Conservation (phyloP, 2,888 invertebrate species). For the Pemphredon lugubris region DNA sequence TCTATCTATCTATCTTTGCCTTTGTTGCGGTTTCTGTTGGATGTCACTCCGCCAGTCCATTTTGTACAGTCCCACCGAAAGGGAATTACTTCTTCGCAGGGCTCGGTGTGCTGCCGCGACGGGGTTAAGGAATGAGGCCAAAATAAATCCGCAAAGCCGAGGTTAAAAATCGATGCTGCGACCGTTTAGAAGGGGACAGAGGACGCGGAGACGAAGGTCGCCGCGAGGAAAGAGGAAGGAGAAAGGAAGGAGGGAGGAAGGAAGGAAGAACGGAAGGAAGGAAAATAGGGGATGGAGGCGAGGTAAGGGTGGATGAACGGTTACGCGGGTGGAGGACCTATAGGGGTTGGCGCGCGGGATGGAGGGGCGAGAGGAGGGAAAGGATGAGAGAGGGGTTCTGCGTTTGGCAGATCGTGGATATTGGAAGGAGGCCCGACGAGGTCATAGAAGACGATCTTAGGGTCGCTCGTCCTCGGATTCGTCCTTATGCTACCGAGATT, state of each 20-base stretch:
- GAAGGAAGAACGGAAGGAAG: conserved; percentile 21
- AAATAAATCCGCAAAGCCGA: conserved; percentile 64
- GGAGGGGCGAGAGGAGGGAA: conserved; percentile 13
- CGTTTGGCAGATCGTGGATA: conserved; percentile 77
- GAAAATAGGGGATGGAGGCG: conserved; percentile 34
- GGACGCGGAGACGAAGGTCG: conserved; percentile 15
- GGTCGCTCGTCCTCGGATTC: conserved; percentile 45
- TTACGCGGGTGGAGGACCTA: conserved; percentile 22
- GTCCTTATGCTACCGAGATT: conserved; percentile 44
- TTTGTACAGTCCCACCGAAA: conserved; percentile 29
- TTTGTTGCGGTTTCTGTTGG: conserved; percentile 14
- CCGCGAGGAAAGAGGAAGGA: conserved; percentile 6
- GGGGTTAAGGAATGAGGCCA: conserved; percentile 42
- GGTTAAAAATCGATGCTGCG: conserved; percentile 65
- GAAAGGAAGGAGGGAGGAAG: conserved; percentile 2
- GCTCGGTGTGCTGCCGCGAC: conserved; percentile 19
- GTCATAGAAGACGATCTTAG: conserved; percentile 58
- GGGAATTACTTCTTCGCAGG: conserved; percentile 52
- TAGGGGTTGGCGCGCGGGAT: conserved; percentile 37
- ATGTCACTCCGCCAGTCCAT: conserved; percentile 19
- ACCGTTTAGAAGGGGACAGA: conserved; percentile 56
- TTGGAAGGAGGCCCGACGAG: conserved; percentile 67
- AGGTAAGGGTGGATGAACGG: conserved; percentile 31
- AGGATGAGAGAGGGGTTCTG: conserved; percentile 62
- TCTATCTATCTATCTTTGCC: too few species aligned